Evolutionary conservation across 2,888 invertebrate genomes (phyloP).

Genomic region (Carterocephalus palaemon): DNA sequence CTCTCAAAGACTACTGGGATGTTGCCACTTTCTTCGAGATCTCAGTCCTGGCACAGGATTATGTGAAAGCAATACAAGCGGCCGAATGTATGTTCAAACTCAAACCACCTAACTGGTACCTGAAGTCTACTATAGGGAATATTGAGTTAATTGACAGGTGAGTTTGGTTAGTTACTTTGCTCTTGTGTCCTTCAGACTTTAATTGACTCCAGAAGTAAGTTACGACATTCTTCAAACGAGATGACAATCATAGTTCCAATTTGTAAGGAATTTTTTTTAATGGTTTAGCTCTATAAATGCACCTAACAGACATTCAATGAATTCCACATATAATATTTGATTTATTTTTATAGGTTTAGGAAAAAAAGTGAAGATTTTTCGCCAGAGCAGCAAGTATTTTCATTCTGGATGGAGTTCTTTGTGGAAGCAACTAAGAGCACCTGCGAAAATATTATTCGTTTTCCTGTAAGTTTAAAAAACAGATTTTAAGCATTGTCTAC

Average conservation of each 20-base stretch:
- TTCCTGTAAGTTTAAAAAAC: conserved; percentile 90
- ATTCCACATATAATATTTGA: no score
- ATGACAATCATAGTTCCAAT: no score
- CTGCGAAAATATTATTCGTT: conserved; percentile 89
- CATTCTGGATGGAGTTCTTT: conserved; percentile 99
- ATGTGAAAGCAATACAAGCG: conserved; percentile 97
- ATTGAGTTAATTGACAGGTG: conserved; percentile 92
- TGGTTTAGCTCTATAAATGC: no score
- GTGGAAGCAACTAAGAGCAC: conserved; percentile 93
- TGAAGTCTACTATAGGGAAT: conserved; percentile 98
- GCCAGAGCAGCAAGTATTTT: conserved; percentile 93
- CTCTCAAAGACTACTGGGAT: conserved; percentile 98
- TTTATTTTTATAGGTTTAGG: conserved; percentile 81
- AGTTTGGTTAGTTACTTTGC: no score
- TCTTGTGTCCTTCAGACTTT: no score
- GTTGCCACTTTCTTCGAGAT: conserved; percentile 99
- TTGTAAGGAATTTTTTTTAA: no score
- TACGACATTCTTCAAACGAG: no score
- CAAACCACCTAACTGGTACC: conserved; percentile 95
- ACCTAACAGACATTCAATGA: no score
- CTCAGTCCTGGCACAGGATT: conserved; percentile 97
- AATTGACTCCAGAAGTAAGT: no score
- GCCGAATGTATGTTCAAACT: conserved; percentile 96
- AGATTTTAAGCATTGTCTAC: no score
- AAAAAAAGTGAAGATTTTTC: conserved; percentile 87